A percentile compares a stretch with the other conserved stretches of the same genome.
Evolutionary conservation across 2,797 vertebrate genomes (phyloP).

Genomic region (Tenualosa thibaudeaui): DNA sequence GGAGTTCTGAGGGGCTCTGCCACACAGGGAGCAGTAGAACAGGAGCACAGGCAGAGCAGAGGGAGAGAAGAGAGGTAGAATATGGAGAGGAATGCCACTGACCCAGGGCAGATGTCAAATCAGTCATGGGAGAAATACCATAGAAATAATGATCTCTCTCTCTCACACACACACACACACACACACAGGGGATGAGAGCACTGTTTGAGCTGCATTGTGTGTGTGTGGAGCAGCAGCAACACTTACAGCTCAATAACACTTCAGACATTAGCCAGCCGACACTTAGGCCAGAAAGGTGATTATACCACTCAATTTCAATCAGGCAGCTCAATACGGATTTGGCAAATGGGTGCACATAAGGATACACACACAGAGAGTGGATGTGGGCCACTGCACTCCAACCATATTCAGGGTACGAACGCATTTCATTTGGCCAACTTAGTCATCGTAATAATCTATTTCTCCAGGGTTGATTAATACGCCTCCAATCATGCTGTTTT

Average conservation of each 20-base stretch:
- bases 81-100: no score
- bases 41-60: neutral
- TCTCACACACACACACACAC: neutral
- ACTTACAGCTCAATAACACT: neutral
- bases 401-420: neutral
- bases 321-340: conserved; percentile 12
- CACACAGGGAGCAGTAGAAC: neutral
- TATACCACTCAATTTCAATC: conserved; percentile 20
- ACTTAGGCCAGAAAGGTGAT: conserved; percentile 19
- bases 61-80: no score
- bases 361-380: neutral
- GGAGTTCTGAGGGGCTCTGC: no score
- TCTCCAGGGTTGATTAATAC: neutral
- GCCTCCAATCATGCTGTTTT: neutral
- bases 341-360: neutral
- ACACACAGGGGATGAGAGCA: conserved; percentile 25
- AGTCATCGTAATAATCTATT: neutral
- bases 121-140: no score
- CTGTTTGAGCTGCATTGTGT: neutral
- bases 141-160: conserved; percentile 35
- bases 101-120: no score
- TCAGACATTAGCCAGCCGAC: neutral
- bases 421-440: neutral
- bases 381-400: neutral
- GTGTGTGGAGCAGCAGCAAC: neutral